phyloP scores from a whole-genome alignment of 2,888 invertebrate species.

The Malacosoma neustria region DNA sequence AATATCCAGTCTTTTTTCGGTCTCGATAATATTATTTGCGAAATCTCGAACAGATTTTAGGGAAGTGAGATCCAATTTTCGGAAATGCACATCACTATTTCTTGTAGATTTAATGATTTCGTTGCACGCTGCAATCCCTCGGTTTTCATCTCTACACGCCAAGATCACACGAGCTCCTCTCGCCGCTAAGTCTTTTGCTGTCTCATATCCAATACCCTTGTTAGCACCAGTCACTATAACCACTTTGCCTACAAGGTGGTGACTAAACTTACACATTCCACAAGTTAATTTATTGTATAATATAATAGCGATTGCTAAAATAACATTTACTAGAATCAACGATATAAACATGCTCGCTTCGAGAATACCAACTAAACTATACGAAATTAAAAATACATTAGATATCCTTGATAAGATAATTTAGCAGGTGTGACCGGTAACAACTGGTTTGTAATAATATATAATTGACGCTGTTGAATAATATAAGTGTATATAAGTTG shows the following conservation, averaged over 20 bases:
- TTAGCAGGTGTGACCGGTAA: too few species aligned
- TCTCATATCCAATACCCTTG: constrained; percentile 86
- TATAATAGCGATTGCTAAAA: constrained; percentile 14
- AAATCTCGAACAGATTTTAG: constrained; percentile 75
- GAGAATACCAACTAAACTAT: too few species aligned
- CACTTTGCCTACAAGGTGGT: constrained; percentile 83
- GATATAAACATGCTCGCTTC: too few species aligned
- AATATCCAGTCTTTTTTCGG: constrained; percentile 70
- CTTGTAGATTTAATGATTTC: constrained; percentile 30
- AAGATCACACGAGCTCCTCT: constrained; percentile 85
- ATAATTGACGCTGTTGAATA: too few species aligned
- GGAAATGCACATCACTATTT: constrained; percentile 43
- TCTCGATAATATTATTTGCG: constrained; percentile 68
- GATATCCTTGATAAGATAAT: too few species aligned
- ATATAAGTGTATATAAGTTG: too few species aligned
- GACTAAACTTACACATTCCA: constrained; percentile 37
- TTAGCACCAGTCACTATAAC: constrained; percentile 90
- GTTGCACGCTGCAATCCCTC: constrained; percentile 72
- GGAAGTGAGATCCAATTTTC: constrained; percentile 64
- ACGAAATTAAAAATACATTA: too few species aligned
- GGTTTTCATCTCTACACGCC: constrained; percentile 83
- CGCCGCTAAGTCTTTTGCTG: constrained; percentile 80
- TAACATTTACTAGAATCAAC: constrained; percentile 17
- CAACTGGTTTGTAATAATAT: too few species aligned
- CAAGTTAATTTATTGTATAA: constrained; percentile 27